Evolutionary conservation across 1,140 invertebrate genomes (phyloP).

Genomic region (Agraylea sexmaculata): DNA sequence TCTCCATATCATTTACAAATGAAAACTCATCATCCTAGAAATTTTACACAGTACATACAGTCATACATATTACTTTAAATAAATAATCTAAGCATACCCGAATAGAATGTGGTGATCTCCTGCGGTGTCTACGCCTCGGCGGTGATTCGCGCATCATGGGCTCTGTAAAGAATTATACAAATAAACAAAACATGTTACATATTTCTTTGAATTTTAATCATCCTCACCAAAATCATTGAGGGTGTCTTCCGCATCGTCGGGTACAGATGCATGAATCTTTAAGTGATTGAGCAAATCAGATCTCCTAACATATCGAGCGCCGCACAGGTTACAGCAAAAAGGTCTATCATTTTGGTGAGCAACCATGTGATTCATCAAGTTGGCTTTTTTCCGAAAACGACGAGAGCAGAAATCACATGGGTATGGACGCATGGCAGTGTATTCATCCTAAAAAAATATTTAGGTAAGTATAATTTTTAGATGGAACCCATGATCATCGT

Average conservation of each 20-base stretch:
- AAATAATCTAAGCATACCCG: too few relatives aligned
- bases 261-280: constrained; percentile 67
- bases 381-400: constrained; percentile 68
- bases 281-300: constrained; percentile 69
- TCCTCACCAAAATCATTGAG: constrained; percentile 12
- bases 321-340: constrained; percentile 66
- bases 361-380: constrained; percentile 73
- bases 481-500: too few relatives aligned
- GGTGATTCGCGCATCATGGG: too few relatives aligned
- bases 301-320: constrained; percentile 61
- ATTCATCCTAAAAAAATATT: constrained; percentile 46
- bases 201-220: not conserved
- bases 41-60: too few relatives aligned
- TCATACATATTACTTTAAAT: too few relatives aligned
- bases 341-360: constrained; percentile 68
- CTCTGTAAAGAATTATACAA: constrained; percentile 1
- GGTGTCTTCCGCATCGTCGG: constrained; percentile 44
- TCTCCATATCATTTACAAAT: too few relatives aligned
- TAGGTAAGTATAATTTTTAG: constrained; percentile 1
- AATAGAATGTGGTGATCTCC: too few relatives aligned
- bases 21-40: too few relatives aligned
- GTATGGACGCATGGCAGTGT: constrained; percentile 66
- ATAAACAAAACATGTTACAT: not conserved
- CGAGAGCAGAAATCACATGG: constrained; percentile 76
- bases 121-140: too few relatives aligned